A percentile compares a stretch with the other conserved stretches of the same genome.
phyloP scores from a whole-genome alignment of 1,140 invertebrate species.

The Trichogramma pretiosum region DNA sequence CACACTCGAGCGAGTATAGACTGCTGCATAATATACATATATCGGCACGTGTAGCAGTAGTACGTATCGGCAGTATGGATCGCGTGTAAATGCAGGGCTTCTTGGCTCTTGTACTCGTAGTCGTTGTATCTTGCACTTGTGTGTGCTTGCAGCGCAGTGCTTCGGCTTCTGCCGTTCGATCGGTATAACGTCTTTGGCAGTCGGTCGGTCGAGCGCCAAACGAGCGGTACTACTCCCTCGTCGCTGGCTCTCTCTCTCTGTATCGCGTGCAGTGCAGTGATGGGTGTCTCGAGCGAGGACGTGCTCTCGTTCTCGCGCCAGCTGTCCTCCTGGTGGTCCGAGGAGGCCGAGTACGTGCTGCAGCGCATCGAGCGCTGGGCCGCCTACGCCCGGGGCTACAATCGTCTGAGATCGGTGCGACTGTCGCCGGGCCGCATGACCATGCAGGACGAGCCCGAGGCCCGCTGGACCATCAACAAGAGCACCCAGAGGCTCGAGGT shows the following conservation, averaged over 20 bases:
- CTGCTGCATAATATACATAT: no score
- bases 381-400: conserved; percentile 35
- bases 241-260: not conserved
- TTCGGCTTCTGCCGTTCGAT: no score
- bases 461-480: conserved; percentile 21
- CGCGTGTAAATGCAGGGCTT: no score
- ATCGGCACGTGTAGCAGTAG: no score
- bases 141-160: not conserved
- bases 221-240: not conserved
- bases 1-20: no score
- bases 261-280: not conserved
- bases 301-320: conserved; percentile 2
- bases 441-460: conserved; percentile 27
- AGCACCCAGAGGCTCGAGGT: conserved; percentile 24
- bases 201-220: not conserved
- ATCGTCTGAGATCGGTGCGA: conserved; percentile 31
- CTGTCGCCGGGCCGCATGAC: conserved; percentile 27
- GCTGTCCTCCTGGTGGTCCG: conserved; percentile 32
- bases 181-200: no score
- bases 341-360: conserved; percentile 37
- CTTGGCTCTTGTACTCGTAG: no score
- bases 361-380: conserved; percentile 40
- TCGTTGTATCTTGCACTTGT: no score
- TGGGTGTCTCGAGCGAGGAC: conserved; percentile 10
- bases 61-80: no score